These are phyloP conservation scores for Smittia aterrima DNA, from an alignment of 2,888 invertebrate species.

Conservation along the genomic window DNA sequence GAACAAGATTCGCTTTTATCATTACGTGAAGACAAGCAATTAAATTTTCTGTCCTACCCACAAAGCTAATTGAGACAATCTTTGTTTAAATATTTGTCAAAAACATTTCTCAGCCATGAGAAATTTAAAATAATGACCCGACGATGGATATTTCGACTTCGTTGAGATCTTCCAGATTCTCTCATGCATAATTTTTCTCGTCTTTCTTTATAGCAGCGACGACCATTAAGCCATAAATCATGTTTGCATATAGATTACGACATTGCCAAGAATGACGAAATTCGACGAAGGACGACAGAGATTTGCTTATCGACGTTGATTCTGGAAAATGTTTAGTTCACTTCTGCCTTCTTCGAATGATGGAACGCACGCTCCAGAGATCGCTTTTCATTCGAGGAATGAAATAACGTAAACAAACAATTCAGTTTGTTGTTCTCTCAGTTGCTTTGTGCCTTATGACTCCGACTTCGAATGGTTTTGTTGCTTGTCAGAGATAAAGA, in stretches of 20 bases:
- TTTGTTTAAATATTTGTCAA: conserved; percentile 11
- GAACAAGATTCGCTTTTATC: background rate
- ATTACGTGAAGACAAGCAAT: background rate
- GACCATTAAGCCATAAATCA: conserved; percentile 23
- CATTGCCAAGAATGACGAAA: conserved; percentile 1
- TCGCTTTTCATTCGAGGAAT: background rate
- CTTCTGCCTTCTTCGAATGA: conserved; percentile 1
- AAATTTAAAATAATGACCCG: background rate
- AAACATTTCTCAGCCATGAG: background rate
- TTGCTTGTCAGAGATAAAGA: background rate
- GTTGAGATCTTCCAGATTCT: background rate
- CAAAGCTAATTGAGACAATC: too few species aligned
- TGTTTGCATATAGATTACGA: conserved; percentile 31
- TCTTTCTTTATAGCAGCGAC: background rate
- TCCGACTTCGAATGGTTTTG: background rate
- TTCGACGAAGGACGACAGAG: background rate
- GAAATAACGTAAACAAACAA: conserved; percentile 24
- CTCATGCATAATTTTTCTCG: background rate
- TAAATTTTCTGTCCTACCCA: too few species aligned
- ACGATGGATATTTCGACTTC: background rate
- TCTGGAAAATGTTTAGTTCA: background rate
- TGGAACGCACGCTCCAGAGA: background rate
- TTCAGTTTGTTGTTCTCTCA: background rate
- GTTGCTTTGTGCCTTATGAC: background rate
- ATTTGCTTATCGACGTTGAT: background rate